Evolutionary conservation across 2,888 invertebrate genomes (phyloP).

Genomic region (Notodonta dromedarius): DNA sequence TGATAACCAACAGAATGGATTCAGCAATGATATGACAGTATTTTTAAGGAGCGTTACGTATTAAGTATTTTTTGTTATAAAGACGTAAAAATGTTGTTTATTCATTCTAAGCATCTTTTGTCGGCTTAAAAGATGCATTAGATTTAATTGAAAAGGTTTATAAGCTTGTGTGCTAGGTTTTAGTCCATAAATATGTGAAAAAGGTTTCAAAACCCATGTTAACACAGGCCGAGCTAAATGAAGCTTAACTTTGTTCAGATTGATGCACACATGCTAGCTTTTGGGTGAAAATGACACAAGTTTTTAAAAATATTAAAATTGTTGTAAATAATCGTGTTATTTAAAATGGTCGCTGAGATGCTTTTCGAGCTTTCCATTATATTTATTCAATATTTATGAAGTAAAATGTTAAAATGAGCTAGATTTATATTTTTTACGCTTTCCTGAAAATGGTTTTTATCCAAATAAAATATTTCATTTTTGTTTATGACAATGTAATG

Average conservation of each 20-base stretch:
- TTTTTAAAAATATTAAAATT: constrained; percentile 23
- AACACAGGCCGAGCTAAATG: not conserved
- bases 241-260: not conserved
- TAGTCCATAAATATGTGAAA: not conserved
- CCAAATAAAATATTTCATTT: constrained; percentile 65
- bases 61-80: constrained; percentile 15
- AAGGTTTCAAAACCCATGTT: not conserved
- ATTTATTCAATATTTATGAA: constrained; percentile 34
- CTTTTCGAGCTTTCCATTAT: constrained; percentile 45
- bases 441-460: constrained; percentile 51
- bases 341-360: constrained; percentile 45
- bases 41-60: constrained; percentile 39
- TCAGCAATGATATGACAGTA: constrained; percentile 51
- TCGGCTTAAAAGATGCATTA: constrained; percentile 25
- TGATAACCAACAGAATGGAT: constrained; percentile 24
- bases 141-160: constrained; percentile 3
- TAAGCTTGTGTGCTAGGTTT: not conserved
- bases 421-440: constrained; percentile 57
- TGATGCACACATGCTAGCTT: not conserved
- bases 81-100: constrained; percentile 17
- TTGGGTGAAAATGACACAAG: constrained; percentile 2
- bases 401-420: constrained; percentile 42
- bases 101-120: constrained; percentile 9
- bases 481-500: constrained; percentile 46
- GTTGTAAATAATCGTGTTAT: constrained; percentile 49